phyloP scores from a whole-genome alignment of 92 coral and sea anemone species.

The Metridium senile region DNA sequence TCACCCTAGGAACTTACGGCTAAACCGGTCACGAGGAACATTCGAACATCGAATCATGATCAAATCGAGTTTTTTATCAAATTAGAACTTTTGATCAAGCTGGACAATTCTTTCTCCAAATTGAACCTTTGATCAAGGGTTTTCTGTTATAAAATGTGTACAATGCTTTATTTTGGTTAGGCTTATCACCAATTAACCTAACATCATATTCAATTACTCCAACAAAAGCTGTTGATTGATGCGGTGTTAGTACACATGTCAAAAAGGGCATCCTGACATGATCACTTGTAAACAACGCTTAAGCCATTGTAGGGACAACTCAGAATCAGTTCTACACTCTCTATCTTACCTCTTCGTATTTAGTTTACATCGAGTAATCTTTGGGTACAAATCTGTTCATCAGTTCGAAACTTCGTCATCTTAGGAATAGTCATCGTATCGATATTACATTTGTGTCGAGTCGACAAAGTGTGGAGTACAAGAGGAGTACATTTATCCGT shows the following conservation, averaged over 20 bases:
- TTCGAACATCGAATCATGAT: not conserved
- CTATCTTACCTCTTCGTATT: no score
- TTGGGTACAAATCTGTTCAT: no score
- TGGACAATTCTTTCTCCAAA: not conserved
- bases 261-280: not conserved
- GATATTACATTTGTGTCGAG: no score
- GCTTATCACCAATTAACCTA: not conserved
- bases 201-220: not conserved
- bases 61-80: conserved; percentile 3
- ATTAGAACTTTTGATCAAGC: not conserved
- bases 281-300: not conserved
- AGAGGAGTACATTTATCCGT: no score
- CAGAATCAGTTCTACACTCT: no score
- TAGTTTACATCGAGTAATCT: no score
- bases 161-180: not conserved
- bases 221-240: conserved; percentile 31
- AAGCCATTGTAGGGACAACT: no score
- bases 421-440: no score
- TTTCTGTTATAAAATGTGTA: not conserved
- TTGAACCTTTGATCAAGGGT: not conserved
- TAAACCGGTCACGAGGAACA: not conserved
- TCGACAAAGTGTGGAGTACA: no score
- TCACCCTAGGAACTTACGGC: not conserved
- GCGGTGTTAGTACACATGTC: conserved; percentile 16
- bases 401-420: no score